These are phyloP conservation scores for Platycnemis pennipes DNA, from an alignment of 2,888 invertebrate genomes.

Conservation along the genomic window DNA sequence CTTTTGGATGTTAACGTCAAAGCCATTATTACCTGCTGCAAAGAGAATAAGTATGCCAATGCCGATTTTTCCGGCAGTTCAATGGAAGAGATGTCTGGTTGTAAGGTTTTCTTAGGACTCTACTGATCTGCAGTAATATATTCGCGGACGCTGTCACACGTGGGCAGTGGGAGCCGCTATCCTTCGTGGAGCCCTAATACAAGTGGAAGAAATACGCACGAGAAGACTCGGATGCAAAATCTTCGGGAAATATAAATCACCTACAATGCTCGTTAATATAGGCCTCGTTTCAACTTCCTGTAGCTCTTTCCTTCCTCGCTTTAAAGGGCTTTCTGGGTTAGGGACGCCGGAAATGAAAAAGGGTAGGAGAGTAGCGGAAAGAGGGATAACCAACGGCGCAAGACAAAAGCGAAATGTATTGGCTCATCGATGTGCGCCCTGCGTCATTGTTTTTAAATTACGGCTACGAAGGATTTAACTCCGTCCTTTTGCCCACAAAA, in stretches of 20 bases:
- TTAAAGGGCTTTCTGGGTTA: background rate
- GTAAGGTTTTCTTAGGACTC: no score
- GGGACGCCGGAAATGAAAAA: background rate
- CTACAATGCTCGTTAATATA: background rate
- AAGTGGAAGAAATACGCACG: background rate
- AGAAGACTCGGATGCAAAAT: background rate
- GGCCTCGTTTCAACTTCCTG: background rate
- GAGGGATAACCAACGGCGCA: background rate
- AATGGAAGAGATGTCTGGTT: no score
- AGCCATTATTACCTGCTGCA: no score
- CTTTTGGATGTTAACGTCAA: no score
- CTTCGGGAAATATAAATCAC: background rate
- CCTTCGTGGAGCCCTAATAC: background rate
- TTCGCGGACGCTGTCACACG: background rate
- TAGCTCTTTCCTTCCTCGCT: background rate
- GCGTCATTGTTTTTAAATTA: background rate
- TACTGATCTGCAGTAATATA: background rate
- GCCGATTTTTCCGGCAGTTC: no score
- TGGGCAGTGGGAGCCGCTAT: background rate
- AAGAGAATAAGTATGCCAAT: no score
- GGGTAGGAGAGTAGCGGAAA: background rate
- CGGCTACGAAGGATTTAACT: background rate
- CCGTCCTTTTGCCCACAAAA: background rate
- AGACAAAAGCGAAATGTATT: conserved; percentile 14
- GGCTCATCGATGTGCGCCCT: background rate